phyloP scores from a whole-genome alignment of 2,113 vertebrate species.

The Microtus richardsoni region DNA sequence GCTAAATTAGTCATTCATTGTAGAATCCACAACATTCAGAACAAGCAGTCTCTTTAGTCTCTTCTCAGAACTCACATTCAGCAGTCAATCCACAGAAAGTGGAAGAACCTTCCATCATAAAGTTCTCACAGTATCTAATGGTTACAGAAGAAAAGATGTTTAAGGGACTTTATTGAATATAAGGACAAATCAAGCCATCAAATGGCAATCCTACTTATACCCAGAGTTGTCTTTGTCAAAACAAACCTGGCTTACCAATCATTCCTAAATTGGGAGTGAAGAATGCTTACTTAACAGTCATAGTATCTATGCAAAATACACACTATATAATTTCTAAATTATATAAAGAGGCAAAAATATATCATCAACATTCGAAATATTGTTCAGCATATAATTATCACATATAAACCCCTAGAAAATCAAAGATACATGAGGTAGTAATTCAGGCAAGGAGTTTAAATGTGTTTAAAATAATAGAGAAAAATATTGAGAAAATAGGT shows the following conservation, averaged over 20 bases:
- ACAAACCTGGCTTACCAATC: background rate
- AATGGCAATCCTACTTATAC: background rate
- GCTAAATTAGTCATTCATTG: background rate
- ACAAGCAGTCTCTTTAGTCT: background rate
- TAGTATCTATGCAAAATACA: background rate
- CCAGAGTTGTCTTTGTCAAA: background rate
- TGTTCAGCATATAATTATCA: background rate
- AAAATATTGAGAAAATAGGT: background rate
- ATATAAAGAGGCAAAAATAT: background rate
- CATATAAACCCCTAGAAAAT: background rate
- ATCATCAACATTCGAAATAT: background rate
- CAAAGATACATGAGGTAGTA: background rate
- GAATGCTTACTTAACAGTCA: background rate
- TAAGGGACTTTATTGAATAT: background rate
- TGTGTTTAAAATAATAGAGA: background rate
- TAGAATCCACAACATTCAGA: background rate
- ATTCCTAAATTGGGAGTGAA: background rate
- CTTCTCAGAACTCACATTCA: background rate
- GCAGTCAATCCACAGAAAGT: background rate
- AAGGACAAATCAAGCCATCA: background rate
- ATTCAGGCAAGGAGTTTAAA: background rate
- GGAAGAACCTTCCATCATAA: background rate
- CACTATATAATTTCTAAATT: background rate
- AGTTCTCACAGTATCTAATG: background rate
- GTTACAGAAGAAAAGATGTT: background rate